phyloP scores from a whole-genome alignment of 2,113 vertebrate genomes.

The Apteryx mantelli region DNA sequence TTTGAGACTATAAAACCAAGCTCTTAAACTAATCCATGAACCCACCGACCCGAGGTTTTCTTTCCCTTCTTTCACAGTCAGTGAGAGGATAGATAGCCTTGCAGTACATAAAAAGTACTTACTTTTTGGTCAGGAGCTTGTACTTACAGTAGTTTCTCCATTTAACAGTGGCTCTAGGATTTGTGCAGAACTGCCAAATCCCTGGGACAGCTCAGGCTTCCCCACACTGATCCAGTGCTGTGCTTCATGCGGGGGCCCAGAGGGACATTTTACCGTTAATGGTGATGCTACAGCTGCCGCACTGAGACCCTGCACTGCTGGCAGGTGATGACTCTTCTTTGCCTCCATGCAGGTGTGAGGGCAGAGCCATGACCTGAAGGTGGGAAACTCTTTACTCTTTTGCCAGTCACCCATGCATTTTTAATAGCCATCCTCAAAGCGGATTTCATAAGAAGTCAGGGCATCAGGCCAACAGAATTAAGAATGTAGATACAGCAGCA shows the following conservation, averaged over 20 bases:
- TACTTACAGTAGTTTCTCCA: background rate
- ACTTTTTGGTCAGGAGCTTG: background rate
- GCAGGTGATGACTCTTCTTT: background rate
- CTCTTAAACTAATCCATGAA: background rate
- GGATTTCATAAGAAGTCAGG: constrained; percentile 43
- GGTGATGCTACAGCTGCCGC: background rate
- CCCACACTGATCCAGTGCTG: background rate
- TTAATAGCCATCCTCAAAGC: constrained; percentile 2
- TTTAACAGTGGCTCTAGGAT: background rate
- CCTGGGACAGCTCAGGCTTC: background rate
- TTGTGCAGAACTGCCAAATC: background rate
- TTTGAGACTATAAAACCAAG: background rate
- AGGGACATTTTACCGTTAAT: background rate
- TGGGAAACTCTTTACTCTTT: background rate
- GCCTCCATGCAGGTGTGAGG: background rate
- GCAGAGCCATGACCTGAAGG: background rate
- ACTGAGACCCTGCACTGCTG: fast-evolving
- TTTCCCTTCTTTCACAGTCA: background rate
- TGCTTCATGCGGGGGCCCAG: background rate
- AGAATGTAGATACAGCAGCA: constrained; percentile 18
- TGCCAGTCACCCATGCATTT: background rate
- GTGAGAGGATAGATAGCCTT: background rate
- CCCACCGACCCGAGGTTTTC: background rate
- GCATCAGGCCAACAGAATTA: constrained; percentile 39
- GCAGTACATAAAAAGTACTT: background rate